A percentile compares a stretch with the other conserved stretches of the same genome.
These are phyloP conservation scores for Xiphorhynchus erythropygius DNA, from an alignment of 2,797 vertebrate species.

Conservation along the genomic window DNA sequence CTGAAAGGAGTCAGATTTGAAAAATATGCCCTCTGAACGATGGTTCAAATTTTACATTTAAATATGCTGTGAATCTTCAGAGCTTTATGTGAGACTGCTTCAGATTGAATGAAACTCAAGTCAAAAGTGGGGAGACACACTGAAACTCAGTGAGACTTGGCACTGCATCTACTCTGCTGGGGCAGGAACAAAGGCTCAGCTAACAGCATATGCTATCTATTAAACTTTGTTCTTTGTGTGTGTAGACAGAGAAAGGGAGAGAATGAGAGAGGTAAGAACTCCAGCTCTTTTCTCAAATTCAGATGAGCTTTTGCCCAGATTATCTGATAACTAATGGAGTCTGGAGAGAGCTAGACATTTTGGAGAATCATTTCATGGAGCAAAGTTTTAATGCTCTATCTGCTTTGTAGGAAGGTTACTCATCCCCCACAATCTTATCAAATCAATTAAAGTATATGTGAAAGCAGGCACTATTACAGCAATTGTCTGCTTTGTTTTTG, in stretches of 20 bases:
- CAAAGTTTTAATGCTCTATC: slow-evolving; percentile 41
- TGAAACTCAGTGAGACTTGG: slow-evolving; percentile 63
- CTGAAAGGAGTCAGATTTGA: slow-evolving; percentile 41
- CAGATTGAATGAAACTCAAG: slow-evolving; percentile 54
- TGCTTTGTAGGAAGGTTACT: slow-evolving; percentile 26
- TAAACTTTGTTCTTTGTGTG: slow-evolving; percentile 64
- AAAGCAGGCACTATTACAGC: not conserved
- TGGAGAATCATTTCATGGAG: slow-evolving; percentile 10
- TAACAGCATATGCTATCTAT: slow-evolving; percentile 72
- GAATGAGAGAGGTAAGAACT: slow-evolving; percentile 40
- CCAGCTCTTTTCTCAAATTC: slow-evolving; percentile 21
- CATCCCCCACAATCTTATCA: slow-evolving; percentile 9
- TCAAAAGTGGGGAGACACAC: slow-evolving; percentile 57
- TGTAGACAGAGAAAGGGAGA: slow-evolving; percentile 15
- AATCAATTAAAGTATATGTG: not conserved
- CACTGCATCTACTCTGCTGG: not conserved
- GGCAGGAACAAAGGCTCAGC: slow-evolving; percentile 40
- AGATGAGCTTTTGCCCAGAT: slow-evolving; percentile 34
- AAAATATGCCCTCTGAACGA: slow-evolving; percentile 42
- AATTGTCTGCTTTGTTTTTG: slow-evolving; percentile 9
- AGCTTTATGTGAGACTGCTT: slow-evolving; percentile 51
- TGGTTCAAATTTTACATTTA: slow-evolving; percentile 69
- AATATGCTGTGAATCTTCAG: slow-evolving; percentile 50
- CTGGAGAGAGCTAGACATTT: slow-evolving; percentile 34
- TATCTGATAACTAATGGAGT: slow-evolving; percentile 25